Evolutionary conservation across 2,113 vertebrate genomes (phyloP), one percentile per base, ranked within the genome.

Genomic region (Aramus guarauna): DNA sequence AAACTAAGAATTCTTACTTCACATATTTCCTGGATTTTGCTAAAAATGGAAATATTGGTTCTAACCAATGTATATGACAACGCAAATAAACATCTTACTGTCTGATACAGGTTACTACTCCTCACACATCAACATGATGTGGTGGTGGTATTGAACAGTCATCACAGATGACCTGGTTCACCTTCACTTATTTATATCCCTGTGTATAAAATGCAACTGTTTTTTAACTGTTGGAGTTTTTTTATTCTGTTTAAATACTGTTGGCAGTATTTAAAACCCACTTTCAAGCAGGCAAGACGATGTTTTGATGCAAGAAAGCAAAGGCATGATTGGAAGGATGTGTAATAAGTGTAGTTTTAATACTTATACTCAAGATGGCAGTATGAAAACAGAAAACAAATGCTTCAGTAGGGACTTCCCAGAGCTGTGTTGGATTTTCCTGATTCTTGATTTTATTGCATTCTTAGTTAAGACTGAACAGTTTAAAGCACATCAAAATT

Each of bases 331-430:
- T 36, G 4, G 10, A 41, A n/a, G 23, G 14, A 10, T 9, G 11
- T 19, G 15, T 36, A 78, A 1, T 30, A 80, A 29, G 3, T 82
- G 83, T 55, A 45, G 43, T 85, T 95, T 92, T 89, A 41, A 81
- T 6, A 30, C 2, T 86, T 82, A 4, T 11, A 12, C 97, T 95
- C 80, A 66, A 95, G 97, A 95, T 97, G 97, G 97, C 97, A 97
- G 92, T 88, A 95, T 15, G 23, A 50, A 95, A 97, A 82, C 88
- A 91, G n/a, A 14, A 88, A 96, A 89, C 14, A 88, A 93, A 64
- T 9, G 3, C 11, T 73, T 80, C 23, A 2, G n/a, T 4, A 45
- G 12, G 2, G 18, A 13, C 15, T 86, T 74, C 22, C 59, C 68
- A 62, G 27, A 27, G 62, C 1, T 10, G 11, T 24, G 0, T 10